These are phyloP conservation scores for Telmatherina bonti DNA, from an alignment of 2,797 vertebrate species.

Conservation along the genomic window DNA sequence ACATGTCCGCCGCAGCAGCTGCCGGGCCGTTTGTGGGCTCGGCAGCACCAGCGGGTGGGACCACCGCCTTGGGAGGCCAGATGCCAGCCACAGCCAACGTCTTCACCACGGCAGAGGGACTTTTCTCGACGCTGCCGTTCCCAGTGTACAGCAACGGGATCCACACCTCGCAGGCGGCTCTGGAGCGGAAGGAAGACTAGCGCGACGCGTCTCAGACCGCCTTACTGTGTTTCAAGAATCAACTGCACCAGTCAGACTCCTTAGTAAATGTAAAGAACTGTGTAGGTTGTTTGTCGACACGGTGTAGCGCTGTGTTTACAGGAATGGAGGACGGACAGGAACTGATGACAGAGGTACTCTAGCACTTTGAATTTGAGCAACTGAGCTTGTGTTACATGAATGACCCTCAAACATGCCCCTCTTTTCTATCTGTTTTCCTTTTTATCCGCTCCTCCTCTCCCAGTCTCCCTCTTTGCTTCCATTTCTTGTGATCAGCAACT, in stretches of 20 bases:
- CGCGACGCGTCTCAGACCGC: slow-evolving; percentile 81
- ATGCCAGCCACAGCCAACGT: slow-evolving; percentile 94
- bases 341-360: slow-evolving; percentile 84
- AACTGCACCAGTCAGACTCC: slow-evolving; percentile 82
- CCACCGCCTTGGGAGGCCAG: slow-evolving; percentile 89
- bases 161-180: slow-evolving; percentile 94
- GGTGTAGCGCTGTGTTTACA: slow-evolving; percentile 88
- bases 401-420: slow-evolving; percentile 64
- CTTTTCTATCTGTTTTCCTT: slow-evolving; percentile 54
- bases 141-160: slow-evolving; percentile 99
- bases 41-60: slow-evolving; percentile 79
- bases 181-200: slow-evolving; percentile 99
- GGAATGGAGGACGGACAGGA: slow-evolving; percentile 76
- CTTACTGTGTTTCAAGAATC: slow-evolving; percentile 87
- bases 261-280: slow-evolving; percentile 55
- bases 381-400: slow-evolving; percentile 91
- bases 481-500: slow-evolving; percentile 53
- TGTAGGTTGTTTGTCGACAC: slow-evolving; percentile 63
- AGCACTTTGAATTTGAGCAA: slow-evolving; percentile 99
- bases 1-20: slow-evolving; percentile 93
- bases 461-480: slow-evolving; percentile 61
- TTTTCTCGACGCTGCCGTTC: slow-evolving; percentile 98
- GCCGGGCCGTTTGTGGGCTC: slow-evolving; percentile 85
- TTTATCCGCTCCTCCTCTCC: slow-evolving; percentile 43
- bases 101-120: slow-evolving; percentile 97